Conservation (phyloP, 2,797 vertebrate genomes). For the Dipus sagitta region DNA sequence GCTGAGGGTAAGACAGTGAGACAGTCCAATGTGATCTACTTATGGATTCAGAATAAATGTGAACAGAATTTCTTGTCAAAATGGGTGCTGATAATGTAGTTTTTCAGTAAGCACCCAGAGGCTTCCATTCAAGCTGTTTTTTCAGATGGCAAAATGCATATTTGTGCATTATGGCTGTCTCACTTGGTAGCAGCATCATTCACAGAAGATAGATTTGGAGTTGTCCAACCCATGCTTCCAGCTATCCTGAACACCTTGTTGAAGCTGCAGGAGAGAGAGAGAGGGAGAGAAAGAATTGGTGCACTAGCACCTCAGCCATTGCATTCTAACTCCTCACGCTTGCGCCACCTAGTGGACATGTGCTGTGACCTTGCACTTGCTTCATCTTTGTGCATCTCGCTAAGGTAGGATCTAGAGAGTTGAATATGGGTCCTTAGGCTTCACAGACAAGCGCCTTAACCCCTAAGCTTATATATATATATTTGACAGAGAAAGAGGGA, state of each 20-base stretch:
- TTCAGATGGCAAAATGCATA: conserved; percentile 96
- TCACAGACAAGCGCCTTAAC: no score
- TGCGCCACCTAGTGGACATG: no score
- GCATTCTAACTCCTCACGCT: no score
- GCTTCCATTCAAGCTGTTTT: conserved; percentile 97
- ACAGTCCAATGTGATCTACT: conserved; percentile 91
- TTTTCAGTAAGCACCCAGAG: conserved; percentile 99
- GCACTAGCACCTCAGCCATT: no score
- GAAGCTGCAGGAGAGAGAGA: conserved; percentile 92
- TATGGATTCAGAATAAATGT: conserved; percentile 94
- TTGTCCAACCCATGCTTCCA: conserved; percentile 96
- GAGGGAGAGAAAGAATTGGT: no score
- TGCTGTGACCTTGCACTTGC: no score
- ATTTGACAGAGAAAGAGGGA: no score
- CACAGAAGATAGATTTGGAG: conserved; percentile 96
- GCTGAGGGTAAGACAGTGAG: conserved; percentile 78
- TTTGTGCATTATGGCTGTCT: conserved; percentile 98
- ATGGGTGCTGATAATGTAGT: conserved; percentile 96
- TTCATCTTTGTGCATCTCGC: no score
- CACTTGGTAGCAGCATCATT: conserved; percentile 96
- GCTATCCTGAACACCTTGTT: conserved; percentile 93
- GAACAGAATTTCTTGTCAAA: conserved; percentile 92
- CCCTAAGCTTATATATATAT: no score
- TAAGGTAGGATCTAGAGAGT: no score
- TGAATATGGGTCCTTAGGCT: no score